Base-by-base conservation (phyloP, 2,797 vertebrate species). In the Tenualosa ilisha region DNA sequence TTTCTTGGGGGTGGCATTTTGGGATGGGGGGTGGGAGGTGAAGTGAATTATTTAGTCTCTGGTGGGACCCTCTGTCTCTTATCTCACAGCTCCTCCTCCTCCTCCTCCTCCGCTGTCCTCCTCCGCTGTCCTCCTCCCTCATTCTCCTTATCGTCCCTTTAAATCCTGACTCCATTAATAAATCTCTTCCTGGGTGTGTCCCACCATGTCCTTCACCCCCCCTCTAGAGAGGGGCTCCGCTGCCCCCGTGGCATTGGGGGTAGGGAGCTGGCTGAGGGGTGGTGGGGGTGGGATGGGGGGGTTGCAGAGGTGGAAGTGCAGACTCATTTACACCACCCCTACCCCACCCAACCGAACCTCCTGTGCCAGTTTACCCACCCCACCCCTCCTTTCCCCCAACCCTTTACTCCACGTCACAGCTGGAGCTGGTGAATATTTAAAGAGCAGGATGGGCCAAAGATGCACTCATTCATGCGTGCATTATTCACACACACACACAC, bases 361-460 rank as follows among this genome's bases (percentile, higher is more conserved):
- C 50, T 9, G 50, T 51, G 50, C 50, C 50, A 51, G 50, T 51
- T 51, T 51, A 51, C 11, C 63, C 63, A 9, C 65, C 65, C 26
- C 37, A 22, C 72, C 15, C 72, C 6, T 24, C 63, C 31, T 40
- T 31, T 43, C 72, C 72, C 40, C 68, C 31, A 1, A 49, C 46
- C 46, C 15, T 6, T 79, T 79, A 79, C 40, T 79, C 37, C 40
- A 79, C 81, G 54, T 83, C 83, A 26, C 86, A 87, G 86, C 86
- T 85, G 86, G 86, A 85, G 63, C 61, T 85, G 63, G 75, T 87
- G 72, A 87, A 87, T 87, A 83, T 87, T 87, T 84, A 82, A 87
- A 82, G 81, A 84, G 31, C 37, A 56, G 20, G 49, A 24, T 46
- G 79, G 56, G 50, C 84, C 83, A 68, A 9, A 49, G 17, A 79